phyloP scores from a whole-genome alignment of 2,797 vertebrate species.

The Sylvia borin region DNA sequence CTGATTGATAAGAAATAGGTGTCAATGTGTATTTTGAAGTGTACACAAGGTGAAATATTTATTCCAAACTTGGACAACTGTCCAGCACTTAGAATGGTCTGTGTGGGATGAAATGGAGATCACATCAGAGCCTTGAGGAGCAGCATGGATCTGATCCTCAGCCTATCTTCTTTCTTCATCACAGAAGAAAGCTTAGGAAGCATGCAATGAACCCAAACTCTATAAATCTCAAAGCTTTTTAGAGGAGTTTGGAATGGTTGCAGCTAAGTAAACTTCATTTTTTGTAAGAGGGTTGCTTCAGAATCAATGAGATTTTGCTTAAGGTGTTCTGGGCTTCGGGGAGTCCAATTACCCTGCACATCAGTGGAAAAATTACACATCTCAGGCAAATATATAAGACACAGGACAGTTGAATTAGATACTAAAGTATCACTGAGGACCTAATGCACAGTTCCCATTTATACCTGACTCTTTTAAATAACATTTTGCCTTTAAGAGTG shows the following conservation, averaged over 20 bases:
- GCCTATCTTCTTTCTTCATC: background rate
- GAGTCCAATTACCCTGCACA: background rate
- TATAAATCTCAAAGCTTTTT: background rate
- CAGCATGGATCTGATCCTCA: background rate
- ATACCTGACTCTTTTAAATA: background rate
- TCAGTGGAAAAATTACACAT: background rate
- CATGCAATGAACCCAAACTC: background rate
- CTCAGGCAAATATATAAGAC: background rate
- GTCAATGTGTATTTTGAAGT: background rate
- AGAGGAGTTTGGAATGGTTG: background rate
- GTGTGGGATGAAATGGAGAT: background rate
- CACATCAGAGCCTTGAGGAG: background rate
- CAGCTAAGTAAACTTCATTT: background rate
- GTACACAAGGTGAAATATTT: background rate
- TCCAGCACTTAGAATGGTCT: background rate
- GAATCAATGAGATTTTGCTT: background rate
- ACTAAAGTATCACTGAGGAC: background rate
- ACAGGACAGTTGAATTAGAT: background rate
- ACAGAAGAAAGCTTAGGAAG: background rate
- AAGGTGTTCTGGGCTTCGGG: background rate
- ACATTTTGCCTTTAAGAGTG: background rate
- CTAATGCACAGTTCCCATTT: background rate
- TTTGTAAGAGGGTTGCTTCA: background rate
- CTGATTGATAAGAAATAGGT: background rate
- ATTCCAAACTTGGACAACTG: background rate